These are phyloP conservation scores for Rhodinocichla rosea DNA, from an alignment of 2,113 vertebrate genomes.

Conservation along the genomic window DNA sequence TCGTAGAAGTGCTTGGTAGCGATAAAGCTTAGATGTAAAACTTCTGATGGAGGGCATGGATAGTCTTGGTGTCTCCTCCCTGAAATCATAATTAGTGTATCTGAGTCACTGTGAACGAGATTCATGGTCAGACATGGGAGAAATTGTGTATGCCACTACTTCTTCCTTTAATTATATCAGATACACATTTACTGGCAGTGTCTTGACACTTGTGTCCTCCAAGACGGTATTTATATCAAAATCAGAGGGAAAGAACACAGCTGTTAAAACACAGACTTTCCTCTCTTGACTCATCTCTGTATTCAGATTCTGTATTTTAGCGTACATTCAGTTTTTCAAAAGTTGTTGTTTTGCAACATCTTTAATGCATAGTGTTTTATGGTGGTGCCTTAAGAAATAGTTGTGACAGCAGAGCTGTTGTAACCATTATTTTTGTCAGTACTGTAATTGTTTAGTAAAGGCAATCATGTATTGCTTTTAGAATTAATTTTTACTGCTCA, in stretches of 20 bases:
- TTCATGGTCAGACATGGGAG: not conserved
- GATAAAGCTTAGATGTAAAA: not conserved
- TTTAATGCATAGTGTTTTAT: not conserved
- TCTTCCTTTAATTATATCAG: not conserved
- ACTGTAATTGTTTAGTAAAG: not conserved
- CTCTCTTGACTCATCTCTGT: not conserved
- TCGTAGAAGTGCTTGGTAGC: not conserved
- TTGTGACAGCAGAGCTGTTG: not conserved
- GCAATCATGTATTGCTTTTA: not conserved
- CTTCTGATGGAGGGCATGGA: not conserved
- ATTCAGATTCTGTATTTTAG: not conserved
- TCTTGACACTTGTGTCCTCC: not conserved
- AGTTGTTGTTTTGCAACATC: not conserved
- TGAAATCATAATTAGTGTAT: not conserved
- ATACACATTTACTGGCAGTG: not conserved
- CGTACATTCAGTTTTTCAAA: not conserved
- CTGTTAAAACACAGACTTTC: not conserved
- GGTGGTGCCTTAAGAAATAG: not conserved
- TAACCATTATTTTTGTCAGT: not conserved
- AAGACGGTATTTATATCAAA: not conserved
- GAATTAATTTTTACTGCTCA: constrained; percentile 13
- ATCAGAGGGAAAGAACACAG: not conserved
- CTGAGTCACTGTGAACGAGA: not conserved
- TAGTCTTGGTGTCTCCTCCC: not conserved
- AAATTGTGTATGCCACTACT: not conserved